Conservation (phyloP, 2,113 vertebrate genomes). For the Dinomys branickii region DNA sequence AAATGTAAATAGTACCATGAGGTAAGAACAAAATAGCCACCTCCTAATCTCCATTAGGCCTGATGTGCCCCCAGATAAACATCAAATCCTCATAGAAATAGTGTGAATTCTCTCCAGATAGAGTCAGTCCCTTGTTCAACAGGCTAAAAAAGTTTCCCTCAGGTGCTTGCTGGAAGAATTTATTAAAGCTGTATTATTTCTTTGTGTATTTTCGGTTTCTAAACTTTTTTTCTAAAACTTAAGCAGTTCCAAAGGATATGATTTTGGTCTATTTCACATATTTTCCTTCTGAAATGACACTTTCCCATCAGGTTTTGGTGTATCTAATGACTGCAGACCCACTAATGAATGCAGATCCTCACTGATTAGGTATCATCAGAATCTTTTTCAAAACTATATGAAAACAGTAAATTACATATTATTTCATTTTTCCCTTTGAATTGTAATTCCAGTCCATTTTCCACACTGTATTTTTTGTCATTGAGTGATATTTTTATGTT, state of each 20-base stretch:
- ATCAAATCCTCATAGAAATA: neutral
- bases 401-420: neutral
- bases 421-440: neutral
- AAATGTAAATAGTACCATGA: neutral
- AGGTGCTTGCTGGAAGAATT: neutral
- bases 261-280: neutral
- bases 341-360: neutral
- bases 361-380: neutral
- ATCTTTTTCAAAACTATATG: neutral
- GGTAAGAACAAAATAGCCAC: neutral
- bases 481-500: neutral
- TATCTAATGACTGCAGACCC: neutral
- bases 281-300: neutral
- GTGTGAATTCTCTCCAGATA: neutral
- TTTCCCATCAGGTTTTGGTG: neutral
- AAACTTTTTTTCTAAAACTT: neutral
- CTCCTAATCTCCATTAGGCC: neutral
- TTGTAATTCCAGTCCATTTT: neutral
- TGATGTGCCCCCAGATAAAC: neutral
- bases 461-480: neutral
- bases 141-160: neutral
- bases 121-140: too few relatives aligned
- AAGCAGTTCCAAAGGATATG: neutral
- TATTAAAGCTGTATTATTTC: too few relatives aligned
- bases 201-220: neutral